A percentile compares a stretch with the other conserved stretches of the same genome.
phyloP scores from a whole-genome alignment of 2,888 invertebrate genomes.

The Trisateles emortualis region DNA sequence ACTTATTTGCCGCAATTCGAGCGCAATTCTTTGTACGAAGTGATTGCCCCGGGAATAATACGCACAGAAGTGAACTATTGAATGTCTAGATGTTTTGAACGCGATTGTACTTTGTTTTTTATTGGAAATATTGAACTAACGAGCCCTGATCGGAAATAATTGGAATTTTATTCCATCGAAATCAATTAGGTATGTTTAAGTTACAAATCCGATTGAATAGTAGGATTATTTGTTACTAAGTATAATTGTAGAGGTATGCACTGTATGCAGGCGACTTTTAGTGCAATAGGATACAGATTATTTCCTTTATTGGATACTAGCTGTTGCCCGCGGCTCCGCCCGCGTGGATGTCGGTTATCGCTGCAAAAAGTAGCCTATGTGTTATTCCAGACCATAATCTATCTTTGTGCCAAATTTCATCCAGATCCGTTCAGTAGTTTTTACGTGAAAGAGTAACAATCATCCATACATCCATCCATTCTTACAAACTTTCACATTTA shows the following conservation, averaged over 20 bases:
- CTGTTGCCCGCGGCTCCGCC: no score
- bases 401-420: no score
- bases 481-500: no score
- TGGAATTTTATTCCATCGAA: slow-evolving; percentile 4
- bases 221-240: no score
- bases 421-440: no score
- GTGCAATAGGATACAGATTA: no score
- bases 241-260: neutral
- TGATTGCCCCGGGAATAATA: neutral
- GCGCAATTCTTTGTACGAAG: neutral
- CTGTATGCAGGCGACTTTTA: neutral
- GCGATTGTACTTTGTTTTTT: slow-evolving; percentile 1
- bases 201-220: neutral
- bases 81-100: neutral
- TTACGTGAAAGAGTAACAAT: no score
- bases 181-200: slow-evolving; percentile 4
- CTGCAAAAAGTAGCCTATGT: no score
- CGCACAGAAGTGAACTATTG: neutral
- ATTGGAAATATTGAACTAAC: slow-evolving; percentile 1
- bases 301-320: no score
- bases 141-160: slow-evolving; percentile 4
- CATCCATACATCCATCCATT: no score
- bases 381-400: no score
- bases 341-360: no score
- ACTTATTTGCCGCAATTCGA: neutral